phyloP scores from a whole-genome alignment of 2,113 vertebrate species.

The Capreolus pygargus region DNA sequence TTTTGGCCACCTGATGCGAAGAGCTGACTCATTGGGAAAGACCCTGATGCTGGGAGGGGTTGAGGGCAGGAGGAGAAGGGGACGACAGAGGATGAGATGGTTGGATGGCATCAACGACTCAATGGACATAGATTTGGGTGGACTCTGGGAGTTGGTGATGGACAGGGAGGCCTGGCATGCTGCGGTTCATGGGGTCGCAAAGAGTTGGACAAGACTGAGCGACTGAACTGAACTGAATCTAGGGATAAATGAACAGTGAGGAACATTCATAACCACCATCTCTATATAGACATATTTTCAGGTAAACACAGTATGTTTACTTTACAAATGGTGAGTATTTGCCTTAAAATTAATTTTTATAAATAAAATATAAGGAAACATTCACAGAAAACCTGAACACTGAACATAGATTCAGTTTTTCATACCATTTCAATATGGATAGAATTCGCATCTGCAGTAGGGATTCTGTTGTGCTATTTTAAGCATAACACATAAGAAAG shows the following conservation, averaged over 20 bases:
- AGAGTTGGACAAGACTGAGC: not conserved
- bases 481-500: not conserved
- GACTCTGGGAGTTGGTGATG: not conserved
- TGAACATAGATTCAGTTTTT: not conserved
- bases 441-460: not conserved
- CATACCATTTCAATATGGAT: not conserved
- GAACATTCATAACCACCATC: not conserved
- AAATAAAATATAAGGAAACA: not conserved
- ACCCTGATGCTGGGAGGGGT: not conserved
- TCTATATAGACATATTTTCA: not conserved
- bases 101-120: not conserved
- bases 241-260: not conserved
- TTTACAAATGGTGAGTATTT: not conserved
- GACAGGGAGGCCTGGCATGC: not conserved
- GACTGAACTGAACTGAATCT: not conserved
- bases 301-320: not conserved
- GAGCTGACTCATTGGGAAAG: not conserved
- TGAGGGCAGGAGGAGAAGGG: not conserved
- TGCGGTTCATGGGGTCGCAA: not conserved
- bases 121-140: not conserved
- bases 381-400: constrained; percentile 8
- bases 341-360: not conserved
- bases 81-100: not conserved
- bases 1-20: not conserved
- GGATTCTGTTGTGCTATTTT: not conserved